Evolutionary conservation across 2,113 vertebrate genomes (phyloP).

Genomic region (Actenoides hombroni): DNA sequence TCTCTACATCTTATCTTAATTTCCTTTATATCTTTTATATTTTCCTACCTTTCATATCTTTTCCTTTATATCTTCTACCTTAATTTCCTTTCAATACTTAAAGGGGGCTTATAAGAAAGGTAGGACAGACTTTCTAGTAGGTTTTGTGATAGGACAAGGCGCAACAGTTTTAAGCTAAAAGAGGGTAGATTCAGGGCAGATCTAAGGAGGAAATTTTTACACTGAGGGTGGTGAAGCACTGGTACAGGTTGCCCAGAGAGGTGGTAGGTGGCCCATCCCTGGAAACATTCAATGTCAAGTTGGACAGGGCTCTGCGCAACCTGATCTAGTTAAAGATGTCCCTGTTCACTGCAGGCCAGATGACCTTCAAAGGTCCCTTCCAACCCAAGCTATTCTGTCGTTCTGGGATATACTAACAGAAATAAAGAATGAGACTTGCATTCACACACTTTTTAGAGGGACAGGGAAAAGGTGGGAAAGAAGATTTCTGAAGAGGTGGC

Average conservation of each 20-base stretch:
- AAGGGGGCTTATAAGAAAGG: background rate
- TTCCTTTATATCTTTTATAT: background rate
- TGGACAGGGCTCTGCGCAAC: background rate
- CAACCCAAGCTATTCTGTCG: background rate
- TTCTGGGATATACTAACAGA: background rate
- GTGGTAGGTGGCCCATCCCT: background rate
- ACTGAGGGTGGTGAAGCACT: background rate
- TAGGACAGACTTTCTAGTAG: background rate
- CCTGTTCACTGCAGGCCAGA: background rate
- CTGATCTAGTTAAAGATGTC: background rate
- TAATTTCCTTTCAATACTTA: background rate
- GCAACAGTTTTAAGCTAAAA: background rate
- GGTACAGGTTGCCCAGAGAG: background rate
- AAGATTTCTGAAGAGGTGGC: background rate
- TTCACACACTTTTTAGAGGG: background rate
- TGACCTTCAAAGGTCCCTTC: background rate
- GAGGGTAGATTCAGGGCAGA: background rate
- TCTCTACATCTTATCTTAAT: background rate
- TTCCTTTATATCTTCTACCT: background rate
- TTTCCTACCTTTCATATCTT: too few relatives aligned
- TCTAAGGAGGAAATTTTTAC: background rate
- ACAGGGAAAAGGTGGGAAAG: background rate
- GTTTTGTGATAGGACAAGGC: background rate
- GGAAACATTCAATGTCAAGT: background rate
- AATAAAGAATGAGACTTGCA: rapidly evolving